Base-by-base conservation (phyloP, 2,888 invertebrate genomes). In the Ypsolopha sequella region DNA sequence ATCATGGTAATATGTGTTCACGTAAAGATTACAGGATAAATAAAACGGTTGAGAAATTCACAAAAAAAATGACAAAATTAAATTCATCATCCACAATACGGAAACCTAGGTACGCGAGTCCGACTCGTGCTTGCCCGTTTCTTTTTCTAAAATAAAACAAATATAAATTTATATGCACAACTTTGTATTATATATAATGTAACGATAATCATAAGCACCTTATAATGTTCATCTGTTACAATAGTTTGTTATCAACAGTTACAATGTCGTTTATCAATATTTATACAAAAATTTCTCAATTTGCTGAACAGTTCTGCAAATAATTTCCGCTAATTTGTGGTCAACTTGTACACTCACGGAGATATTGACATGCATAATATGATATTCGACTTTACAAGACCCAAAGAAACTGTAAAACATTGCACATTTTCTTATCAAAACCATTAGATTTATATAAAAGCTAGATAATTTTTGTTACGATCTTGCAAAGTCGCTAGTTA, bases 201-300 rank as follows among this genome's bases (percentile, higher is more conserved):
- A 86, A 85, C 85, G 82, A 84, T 85, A 82, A 76, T 82, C 79
- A 82, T 82, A 86, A 86, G 86, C 85, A 86, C 86, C 86, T 85
- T 85, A 85, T 73, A 81, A 81, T 81, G 80, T 84, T 50, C 43
- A 50, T 50, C 43, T 50, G 41, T 50, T 50, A 50, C 77, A 80
- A 77, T 80, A 78, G 73, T 70, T 36, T 78, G 68, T 77, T 76
- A 71, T 78, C 76, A 85, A 85, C 85, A 81, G 76, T 84, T 80
- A 81, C 72, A 76, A 75, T 81, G 80, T 71, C 76, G 76, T 80
- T 24, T 80, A 81, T 74, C 81, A 81, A 84, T 78, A 84, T 82
- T 81, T 82, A 81, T 79, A 81, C 82, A 85, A 82, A 85, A 85
- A 84, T 80, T 77, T 79, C 76, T 75, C 75, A 72, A 73, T 73